Conservation (phyloP, 2,797 vertebrate species). For the Hydrophis major region DNA sequence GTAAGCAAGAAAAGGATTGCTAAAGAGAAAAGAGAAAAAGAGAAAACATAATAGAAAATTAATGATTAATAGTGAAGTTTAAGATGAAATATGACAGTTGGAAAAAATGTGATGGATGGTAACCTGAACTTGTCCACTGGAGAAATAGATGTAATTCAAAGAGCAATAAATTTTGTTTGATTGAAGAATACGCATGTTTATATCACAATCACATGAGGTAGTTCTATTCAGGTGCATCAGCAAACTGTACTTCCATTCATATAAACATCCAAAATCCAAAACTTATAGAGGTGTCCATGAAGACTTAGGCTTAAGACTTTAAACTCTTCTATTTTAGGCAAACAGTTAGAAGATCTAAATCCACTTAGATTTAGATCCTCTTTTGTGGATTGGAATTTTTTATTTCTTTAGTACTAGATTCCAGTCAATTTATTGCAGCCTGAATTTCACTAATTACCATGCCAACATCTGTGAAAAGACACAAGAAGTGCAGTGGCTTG, state of each 20-base stretch:
- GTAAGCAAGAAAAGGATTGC: slow-evolving; percentile 57
- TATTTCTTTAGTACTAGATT: background rate
- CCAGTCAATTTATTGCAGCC: background rate
- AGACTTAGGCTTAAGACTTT: background rate
- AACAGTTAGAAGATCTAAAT: background rate
- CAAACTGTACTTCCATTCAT: background rate
- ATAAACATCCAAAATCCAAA: background rate
- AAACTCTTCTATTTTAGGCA: background rate
- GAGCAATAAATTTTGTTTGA: background rate
- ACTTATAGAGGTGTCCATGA: background rate
- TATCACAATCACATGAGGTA: background rate
- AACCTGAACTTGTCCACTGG: background rate
- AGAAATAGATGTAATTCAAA: background rate
- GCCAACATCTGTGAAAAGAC: background rate
- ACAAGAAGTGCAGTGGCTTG: background rate
- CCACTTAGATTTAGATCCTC: background rate
- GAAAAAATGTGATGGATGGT: background rate
- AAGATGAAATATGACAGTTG: background rate
- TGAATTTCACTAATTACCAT: background rate
- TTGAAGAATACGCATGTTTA: background rate
- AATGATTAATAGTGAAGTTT: background rate
- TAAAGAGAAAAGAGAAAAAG: slow-evolving; percentile 1
- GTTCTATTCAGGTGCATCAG: too few species aligned
- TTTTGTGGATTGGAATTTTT: background rate
- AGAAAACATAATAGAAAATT: slow-evolving; percentile 20